These are phyloP conservation scores for Sinocyclocheilus maitianheensis DNA, from an alignment of 2,113 vertebrate species.

Conservation along the genomic window DNA sequence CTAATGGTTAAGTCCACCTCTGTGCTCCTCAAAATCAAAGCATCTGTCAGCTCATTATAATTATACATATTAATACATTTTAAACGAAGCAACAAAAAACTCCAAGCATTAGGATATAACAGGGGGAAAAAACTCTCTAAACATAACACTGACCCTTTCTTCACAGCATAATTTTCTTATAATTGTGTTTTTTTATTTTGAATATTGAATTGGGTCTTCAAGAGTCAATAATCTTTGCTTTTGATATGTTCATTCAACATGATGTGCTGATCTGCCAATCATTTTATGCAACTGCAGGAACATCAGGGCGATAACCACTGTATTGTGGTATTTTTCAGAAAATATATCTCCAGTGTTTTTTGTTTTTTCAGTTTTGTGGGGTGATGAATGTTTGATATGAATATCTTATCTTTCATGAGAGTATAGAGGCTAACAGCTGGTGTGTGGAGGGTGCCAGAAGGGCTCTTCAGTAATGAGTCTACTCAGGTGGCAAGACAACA, in stretches of 20 bases:
- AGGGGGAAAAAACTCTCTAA: neutral
- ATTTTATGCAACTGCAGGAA: neutral
- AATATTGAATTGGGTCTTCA: neutral
- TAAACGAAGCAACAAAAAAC: neutral
- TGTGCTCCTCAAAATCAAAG: constrained; percentile 56
- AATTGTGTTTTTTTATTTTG: neutral
- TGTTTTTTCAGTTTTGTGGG: neutral
- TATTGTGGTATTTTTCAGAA: constrained; percentile 15
- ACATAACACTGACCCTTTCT: neutral
- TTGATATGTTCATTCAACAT: neutral
- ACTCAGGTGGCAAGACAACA: constrained; percentile 9
- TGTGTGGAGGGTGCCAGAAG: constrained; percentile 8
- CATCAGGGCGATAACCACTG: neutral
- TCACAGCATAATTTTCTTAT: neutral
- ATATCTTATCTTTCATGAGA: neutral
- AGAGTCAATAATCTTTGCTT: neutral
- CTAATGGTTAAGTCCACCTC: too few species aligned
- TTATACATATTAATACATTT: neutral
- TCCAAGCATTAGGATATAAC: neutral
- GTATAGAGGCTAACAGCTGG: constrained; percentile 19
- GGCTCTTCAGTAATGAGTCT: constrained; percentile 19
- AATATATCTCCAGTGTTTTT: neutral
- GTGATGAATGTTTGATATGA: constrained; percentile 31
- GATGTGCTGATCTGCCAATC: constrained; percentile 14
- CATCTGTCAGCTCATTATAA: constrained; percentile 64